phyloP scores from a whole-genome alignment of 2,888 invertebrate genomes.

The Cheilosia impressa region DNA sequence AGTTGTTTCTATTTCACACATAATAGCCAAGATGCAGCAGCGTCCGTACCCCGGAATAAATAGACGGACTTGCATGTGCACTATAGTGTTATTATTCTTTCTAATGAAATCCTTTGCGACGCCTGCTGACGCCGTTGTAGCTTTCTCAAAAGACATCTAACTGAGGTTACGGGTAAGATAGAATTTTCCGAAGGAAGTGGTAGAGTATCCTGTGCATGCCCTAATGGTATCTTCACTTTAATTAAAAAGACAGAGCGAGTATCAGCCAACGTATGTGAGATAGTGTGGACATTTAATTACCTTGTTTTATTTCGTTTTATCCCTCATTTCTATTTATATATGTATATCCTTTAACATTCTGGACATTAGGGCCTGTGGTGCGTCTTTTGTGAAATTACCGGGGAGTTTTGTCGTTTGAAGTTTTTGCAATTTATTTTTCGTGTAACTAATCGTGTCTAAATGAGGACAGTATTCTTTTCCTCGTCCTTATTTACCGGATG shows the following conservation, averaged over 20 bases:
- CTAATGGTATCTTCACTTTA: conserved; percentile 66
- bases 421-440: conserved; percentile 37
- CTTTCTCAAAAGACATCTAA: conserved; percentile 28
- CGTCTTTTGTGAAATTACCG: conserved; percentile 39
- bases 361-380: conserved; percentile 1
- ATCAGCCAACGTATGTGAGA: conserved; percentile 38
- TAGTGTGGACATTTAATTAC: conserved; percentile 68
- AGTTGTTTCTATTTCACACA: conserved; percentile 12
- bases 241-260: conserved; percentile 49
- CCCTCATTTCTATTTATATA: conserved; percentile 5
- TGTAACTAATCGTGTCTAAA: conserved; percentile 37
- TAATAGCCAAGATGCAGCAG: conserved; percentile 29
- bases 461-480: conserved; percentile 23
- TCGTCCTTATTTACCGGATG: neutral
- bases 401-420: conserved; percentile 28
- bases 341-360: conserved; percentile 30
- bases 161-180: conserved; percentile 15
- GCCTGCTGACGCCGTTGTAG: conserved; percentile 30
- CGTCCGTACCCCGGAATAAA: conserved; percentile 39
- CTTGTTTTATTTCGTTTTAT: conserved; percentile 58
- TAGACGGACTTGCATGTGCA: conserved; percentile 46
- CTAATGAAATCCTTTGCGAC: conserved; percentile 65
- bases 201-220: conserved; percentile 50
- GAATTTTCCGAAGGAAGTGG: conserved; percentile 34
- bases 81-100: conserved; percentile 63